A percentile compares a stretch with the other conserved stretches of the same genome.
Evolutionary conservation across 1,140 invertebrate genomes (phyloP).

Genomic region (Polypedilum vanderplanki): DNA sequence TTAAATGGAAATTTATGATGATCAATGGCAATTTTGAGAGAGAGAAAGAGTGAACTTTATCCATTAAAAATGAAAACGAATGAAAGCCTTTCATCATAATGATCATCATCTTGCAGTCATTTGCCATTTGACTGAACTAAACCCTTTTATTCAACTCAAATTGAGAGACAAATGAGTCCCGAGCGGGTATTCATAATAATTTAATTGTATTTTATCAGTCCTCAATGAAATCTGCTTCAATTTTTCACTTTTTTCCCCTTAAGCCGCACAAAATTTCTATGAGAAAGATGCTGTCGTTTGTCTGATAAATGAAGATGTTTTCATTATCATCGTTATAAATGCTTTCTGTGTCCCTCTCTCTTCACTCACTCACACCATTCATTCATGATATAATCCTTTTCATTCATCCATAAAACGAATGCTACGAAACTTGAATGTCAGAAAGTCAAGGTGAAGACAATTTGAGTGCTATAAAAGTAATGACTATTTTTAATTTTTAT

Average conservation of each 20-base stretch:
- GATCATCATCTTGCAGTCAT: not conserved
- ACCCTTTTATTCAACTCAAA: not conserved
- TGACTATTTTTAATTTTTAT: too few relatives aligned
- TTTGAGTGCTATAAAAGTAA: too few relatives aligned
- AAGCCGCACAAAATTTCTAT: not conserved
- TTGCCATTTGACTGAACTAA: not conserved
- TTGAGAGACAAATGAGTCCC: not conserved
- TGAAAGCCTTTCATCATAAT: too few relatives aligned
- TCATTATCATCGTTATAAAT: slow-evolving; percentile 7
- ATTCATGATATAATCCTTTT: too few relatives aligned
- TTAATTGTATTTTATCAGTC: slow-evolving; percentile 5
- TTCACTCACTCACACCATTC: too few relatives aligned
- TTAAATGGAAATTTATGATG: too few relatives aligned
- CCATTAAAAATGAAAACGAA: too few relatives aligned
- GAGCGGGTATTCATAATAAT: not conserved
- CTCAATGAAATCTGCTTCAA: not conserved
- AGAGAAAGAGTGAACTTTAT: too few relatives aligned
- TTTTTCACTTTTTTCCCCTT: not conserved
- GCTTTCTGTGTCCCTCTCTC: not conserved
- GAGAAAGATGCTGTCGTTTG: not conserved
- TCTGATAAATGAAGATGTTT: slow-evolving; percentile 19
- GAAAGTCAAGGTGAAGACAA: too few relatives aligned
- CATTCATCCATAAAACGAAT: too few relatives aligned
- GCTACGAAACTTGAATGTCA: too few relatives aligned
- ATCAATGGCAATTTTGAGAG: too few relatives aligned